phyloP scores from a whole-genome alignment of 1,140 invertebrate species.

The Lepidurus arcticus region DNA sequence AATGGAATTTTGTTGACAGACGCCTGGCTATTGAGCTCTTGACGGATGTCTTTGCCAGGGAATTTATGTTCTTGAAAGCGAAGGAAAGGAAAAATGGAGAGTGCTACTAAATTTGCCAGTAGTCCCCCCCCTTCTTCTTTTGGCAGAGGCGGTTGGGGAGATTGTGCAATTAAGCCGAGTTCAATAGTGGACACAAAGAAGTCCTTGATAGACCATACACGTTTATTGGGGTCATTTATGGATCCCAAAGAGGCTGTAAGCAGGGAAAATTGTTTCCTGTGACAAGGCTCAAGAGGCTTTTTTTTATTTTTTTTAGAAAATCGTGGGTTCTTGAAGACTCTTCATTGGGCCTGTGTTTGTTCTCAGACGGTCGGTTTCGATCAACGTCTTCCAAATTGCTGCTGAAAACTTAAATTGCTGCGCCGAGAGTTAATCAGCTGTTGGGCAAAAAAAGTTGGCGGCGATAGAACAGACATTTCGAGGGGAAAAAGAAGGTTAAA shows the following conservation, averaged over 20 bases:
- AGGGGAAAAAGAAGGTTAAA: not conserved
- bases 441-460: not conserved
- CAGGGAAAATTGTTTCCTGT: constrained; percentile 15
- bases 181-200: too few species aligned
- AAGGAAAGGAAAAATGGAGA: not conserved
- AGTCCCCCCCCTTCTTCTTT: not conserved
- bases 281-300: not conserved
- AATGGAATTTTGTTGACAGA: constrained; percentile 11
- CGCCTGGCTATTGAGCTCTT: constrained; percentile 2
- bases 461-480: not conserved
- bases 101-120: not conserved
- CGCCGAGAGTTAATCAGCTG: not conserved
- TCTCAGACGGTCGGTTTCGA: not conserved
- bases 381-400: not conserved
- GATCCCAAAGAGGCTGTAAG: not conserved
- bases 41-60: constrained; percentile 7
- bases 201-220: not conserved
- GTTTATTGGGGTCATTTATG: not conserved
- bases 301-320: not conserved
- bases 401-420: not conserved
- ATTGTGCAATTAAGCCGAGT: too few species aligned
- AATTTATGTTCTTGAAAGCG: not conserved
- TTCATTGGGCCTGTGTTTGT: not conserved
- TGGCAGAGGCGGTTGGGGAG: too few species aligned
- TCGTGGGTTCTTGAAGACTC: not conserved